A percentile compares a stretch with the other conserved stretches of the same genome.
Evolutionary conservation across 2,888 invertebrate genomes (phyloP).

Genomic region (Cryptocephalus moraei): DNA sequence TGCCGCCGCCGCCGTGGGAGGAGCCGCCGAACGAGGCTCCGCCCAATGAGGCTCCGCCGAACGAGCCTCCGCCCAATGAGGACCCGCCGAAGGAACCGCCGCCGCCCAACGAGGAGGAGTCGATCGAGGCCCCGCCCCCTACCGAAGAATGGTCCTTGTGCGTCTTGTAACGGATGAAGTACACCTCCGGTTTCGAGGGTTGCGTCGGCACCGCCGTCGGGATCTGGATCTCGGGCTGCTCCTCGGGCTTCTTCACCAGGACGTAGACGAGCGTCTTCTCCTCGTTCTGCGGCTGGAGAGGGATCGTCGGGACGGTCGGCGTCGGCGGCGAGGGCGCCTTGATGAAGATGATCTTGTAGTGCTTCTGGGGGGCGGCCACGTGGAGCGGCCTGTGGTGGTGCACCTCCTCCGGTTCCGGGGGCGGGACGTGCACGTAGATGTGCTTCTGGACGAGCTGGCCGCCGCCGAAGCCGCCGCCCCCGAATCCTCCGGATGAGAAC

Average conservation of each 20-base stretch:
- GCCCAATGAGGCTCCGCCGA: constrained; percentile 30
- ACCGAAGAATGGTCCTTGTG: constrained; percentile 42
- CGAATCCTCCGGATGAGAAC: constrained; percentile 12
- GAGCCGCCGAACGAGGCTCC: constrained; percentile 7
- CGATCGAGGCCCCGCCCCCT: constrained; percentile 23
- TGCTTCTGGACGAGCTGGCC: constrained; percentile 59
- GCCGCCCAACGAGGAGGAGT: constrained; percentile 8
- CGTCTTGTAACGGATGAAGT: constrained; percentile 80
- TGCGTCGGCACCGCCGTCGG: constrained; percentile 70
- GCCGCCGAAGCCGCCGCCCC: constrained; percentile 11
- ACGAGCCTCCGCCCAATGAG: constrained; percentile 17
- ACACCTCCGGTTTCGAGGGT: constrained; percentile 82
- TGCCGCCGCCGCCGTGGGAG: constrained; percentile 5
- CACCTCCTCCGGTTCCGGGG: constrained; percentile 61
- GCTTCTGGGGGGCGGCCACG: constrained; percentile 64
- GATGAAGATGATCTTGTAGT: constrained; percentile 86
- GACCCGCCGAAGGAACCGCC: constrained; percentile 11
- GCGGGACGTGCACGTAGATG: constrained; percentile 81
- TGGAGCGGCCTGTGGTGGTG: constrained; percentile 51
- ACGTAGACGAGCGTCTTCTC: constrained; percentile 85
- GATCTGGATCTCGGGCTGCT: constrained; percentile 67
- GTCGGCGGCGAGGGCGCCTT: constrained; percentile 51
- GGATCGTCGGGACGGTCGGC: constrained; percentile 67
- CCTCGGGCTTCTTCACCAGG: constrained; percentile 79
- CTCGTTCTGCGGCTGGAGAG: constrained; percentile 67